Evolutionary conservation across 2,113 vertebrate species (phyloP).

Genomic region (Salvelinus namaycush): DNA sequence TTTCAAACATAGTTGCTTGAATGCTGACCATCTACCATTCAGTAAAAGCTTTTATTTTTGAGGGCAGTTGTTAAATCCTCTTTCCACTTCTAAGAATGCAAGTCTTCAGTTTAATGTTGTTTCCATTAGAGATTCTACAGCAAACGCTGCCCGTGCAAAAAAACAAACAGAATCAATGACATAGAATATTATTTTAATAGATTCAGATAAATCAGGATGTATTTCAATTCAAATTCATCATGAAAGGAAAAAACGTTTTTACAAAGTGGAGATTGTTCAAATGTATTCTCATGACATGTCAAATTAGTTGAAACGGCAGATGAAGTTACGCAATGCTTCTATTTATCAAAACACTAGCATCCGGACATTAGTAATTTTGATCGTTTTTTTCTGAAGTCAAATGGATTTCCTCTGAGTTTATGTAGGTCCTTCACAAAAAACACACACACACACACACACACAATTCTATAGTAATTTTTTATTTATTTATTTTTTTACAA

Average conservation of each 20-base stretch:
- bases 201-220: conserved; percentile 37
- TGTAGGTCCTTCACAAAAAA: too few relatives aligned
- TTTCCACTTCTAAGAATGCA: background rate
- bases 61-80: background rate
- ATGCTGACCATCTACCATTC: too few relatives aligned
- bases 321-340: conserved; percentile 48
- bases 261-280: conserved; percentile 37
- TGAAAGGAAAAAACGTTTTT: conserved; percentile 1
- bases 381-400: conserved; percentile 9
- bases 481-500: background rate
- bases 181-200: conserved; percentile 51
- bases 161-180: background rate
- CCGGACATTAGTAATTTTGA: background rate
- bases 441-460: too few relatives aligned
- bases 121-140: background rate
- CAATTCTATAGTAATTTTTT: too few relatives aligned
- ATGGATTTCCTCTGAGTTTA: too few relatives aligned
- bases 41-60: too few relatives aligned
- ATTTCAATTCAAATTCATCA: conserved; percentile 42
- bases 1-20: too few relatives aligned
- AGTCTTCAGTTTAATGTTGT: too few relatives aligned
- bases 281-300: conserved; percentile 3
- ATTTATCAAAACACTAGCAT: conserved; percentile 9
- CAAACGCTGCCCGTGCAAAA: too few relatives aligned
- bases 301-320: conserved; percentile 52